A percentile compares a stretch with the other conserved stretches of the same genome.
phyloP scores from a whole-genome alignment of 2,888 invertebrate genomes.

The Caenorhabditis wallacei region DNA sequence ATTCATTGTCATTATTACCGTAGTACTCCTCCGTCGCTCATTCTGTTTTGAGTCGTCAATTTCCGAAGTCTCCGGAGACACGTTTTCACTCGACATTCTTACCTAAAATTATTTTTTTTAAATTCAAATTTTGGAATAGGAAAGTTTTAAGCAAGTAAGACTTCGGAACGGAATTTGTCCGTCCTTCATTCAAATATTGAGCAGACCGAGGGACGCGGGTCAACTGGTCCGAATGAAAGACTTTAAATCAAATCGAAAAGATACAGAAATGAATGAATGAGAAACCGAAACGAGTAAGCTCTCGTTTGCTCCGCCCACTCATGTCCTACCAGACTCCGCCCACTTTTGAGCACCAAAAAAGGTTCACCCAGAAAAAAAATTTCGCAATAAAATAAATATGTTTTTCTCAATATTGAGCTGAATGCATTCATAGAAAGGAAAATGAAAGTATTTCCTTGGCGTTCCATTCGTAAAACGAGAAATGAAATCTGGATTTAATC shows the following conservation, averaged over 20 bases:
- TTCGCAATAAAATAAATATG: conserved; percentile 31
- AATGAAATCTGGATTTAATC: neutral
- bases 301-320: conserved; percentile 30
- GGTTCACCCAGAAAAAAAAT: neutral
- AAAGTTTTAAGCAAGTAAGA: too few species aligned
- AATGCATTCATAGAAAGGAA: too few species aligned
- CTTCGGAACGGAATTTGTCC: too few species aligned
- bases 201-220: too few species aligned
- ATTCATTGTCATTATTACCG: conserved; percentile 62
- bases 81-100: conserved; percentile 28
- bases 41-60: conserved; percentile 1
- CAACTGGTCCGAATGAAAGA: too few species aligned
- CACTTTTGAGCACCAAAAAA: conserved; percentile 22
- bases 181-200: too few species aligned
- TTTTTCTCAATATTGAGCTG: neutral
- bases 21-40: conserved; percentile 51
- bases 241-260: conserved; percentile 6
- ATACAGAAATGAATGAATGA: conserved; percentile 7
- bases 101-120: conserved; percentile 6
- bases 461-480: neutral
- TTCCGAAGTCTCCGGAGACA: conserved; percentile 10
- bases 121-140: too few species aligned
- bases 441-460: neutral
- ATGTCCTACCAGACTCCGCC: conserved; percentile 15
- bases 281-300: conserved; percentile 12